These are phyloP conservation scores for Odontothrips loti DNA, from an alignment of 2,888 invertebrate genomes.

Conservation along the genomic window DNA sequence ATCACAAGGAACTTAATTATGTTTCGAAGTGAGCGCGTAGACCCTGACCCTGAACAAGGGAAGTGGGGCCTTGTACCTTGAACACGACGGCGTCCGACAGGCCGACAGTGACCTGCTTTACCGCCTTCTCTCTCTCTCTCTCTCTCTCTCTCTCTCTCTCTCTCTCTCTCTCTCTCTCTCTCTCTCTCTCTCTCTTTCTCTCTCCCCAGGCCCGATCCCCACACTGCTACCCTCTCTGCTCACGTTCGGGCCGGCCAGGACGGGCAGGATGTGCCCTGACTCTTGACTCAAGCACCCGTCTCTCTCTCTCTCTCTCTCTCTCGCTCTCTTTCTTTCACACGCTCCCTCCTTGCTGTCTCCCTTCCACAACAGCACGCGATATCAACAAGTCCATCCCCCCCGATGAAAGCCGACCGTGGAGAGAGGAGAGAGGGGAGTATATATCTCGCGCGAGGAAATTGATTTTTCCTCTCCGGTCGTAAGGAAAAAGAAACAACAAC, in stretches of 20 bases:
- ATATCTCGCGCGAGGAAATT: too few relatives aligned
- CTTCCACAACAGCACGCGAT: background rate
- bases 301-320: conserved; percentile 15
- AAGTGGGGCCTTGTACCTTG: too few relatives aligned
- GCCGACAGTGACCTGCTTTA: too few relatives aligned
- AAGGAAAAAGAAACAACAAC: background rate
- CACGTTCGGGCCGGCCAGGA: background rate
- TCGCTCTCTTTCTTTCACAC: conserved; percentile 2
- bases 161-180: background rate
- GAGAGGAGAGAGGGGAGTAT: background rate
- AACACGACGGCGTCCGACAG: too few relatives aligned
- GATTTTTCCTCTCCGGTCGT: conserved; percentile 15
- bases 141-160: conserved; percentile 4
- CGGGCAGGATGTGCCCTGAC: background rate
- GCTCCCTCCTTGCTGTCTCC: conserved; percentile 12
- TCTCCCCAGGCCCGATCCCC: background rate
- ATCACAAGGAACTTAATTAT: background rate
- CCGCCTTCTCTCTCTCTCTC: conserved; percentile 12
- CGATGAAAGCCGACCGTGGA: background rate
- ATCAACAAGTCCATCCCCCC: too few relatives aligned
- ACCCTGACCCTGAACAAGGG: too few relatives aligned
- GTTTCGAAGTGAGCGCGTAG: too few relatives aligned
- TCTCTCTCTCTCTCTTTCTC: background rate
- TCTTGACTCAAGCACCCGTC: background rate
- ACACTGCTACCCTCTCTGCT: conserved; percentile 4